Conservation (phyloP, 2,113 vertebrate species). For the Hippocampus barbouri region DNA sequence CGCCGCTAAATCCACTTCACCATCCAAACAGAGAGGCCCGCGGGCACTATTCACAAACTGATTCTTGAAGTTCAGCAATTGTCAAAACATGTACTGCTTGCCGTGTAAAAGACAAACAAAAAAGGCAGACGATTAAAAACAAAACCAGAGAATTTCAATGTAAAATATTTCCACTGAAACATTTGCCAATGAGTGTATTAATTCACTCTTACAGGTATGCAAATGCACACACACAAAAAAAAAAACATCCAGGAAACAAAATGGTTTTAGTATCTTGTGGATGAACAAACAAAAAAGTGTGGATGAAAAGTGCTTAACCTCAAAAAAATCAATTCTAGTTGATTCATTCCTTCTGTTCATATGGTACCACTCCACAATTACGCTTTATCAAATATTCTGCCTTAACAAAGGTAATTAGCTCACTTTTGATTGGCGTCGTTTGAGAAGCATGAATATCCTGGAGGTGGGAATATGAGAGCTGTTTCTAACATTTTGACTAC, state of each 20-base stretch:
- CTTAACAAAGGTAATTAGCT: not conserved
- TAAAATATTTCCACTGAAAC: not conserved
- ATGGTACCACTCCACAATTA: not conserved
- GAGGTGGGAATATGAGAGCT: not conserved
- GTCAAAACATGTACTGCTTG: slow-evolving; percentile 22
- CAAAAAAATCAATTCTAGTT: not conserved
- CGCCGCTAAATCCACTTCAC: slow-evolving; percentile 23
- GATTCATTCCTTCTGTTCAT: not conserved
- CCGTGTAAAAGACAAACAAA: slow-evolving; percentile 13
- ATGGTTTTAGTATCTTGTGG: not conserved
- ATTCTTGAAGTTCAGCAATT: slow-evolving; percentile 35
- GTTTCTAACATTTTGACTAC: not conserved
- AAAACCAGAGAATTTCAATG: not conserved
- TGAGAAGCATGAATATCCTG: not conserved
- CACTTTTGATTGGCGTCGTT: not conserved
- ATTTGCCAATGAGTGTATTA: not conserved
- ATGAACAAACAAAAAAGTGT: not conserved
- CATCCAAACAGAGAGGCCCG: slow-evolving; percentile 10
- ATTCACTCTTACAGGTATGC: not conserved
- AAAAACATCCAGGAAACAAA: not conserved
- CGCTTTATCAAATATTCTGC: not conserved
- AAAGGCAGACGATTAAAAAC: not conserved
- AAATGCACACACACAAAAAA: not conserved
- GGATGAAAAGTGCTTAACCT: not conserved
- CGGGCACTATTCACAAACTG: slow-evolving; percentile 9